A percentile compares a stretch with the other conserved stretches of the same genome.
These are phyloP conservation scores for Xestia sexstrigata DNA, from an alignment of 2,888 invertebrate species.

Conservation along the genomic window DNA sequence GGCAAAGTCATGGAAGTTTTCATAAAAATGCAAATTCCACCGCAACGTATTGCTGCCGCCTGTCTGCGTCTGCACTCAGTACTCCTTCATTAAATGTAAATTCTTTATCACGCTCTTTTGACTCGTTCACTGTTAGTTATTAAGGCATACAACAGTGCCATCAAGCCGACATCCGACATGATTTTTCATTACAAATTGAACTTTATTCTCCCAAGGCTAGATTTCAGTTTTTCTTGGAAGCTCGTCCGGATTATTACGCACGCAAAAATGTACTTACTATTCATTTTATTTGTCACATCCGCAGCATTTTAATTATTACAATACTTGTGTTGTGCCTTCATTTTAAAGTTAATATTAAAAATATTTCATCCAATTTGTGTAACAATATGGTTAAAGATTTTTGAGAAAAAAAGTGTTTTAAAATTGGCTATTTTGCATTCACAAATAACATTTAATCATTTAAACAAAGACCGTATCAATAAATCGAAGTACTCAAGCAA, in stretches of 20 bases:
- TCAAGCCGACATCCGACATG: constrained; percentile 52
- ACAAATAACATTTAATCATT: neutral
- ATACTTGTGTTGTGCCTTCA: constrained; percentile 46
- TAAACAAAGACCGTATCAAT: constrained; percentile 25
- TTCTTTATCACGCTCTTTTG: constrained; percentile 73
- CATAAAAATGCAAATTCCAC: constrained; percentile 81
- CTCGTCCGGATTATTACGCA: constrained; percentile 57
- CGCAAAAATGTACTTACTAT: constrained; percentile 67
- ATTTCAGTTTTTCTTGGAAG: constrained; percentile 33
- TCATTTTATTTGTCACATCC: constrained; percentile 67
- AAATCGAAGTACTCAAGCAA: constrained; percentile 28
- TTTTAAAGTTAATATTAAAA: constrained; percentile 44
- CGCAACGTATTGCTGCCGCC: constrained; percentile 73
- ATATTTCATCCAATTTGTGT: constrained; percentile 17
- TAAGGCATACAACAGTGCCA: constrained; percentile 68
- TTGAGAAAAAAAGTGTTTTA: neutral
- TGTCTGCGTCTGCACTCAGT: constrained; percentile 65
- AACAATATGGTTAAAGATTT: neutral
- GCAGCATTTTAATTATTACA: constrained; percentile 64
- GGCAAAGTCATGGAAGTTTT: constrained; percentile 74
- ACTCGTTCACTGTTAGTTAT: constrained; percentile 69
- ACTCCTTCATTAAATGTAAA: constrained; percentile 80
- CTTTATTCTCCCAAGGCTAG: constrained; percentile 41
- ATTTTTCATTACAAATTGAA: constrained; percentile 42
- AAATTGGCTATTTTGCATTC: neutral